Evolutionary conservation across 2,797 vertebrate genomes (phyloP).

Genomic region (Cuculus canorus): DNA sequence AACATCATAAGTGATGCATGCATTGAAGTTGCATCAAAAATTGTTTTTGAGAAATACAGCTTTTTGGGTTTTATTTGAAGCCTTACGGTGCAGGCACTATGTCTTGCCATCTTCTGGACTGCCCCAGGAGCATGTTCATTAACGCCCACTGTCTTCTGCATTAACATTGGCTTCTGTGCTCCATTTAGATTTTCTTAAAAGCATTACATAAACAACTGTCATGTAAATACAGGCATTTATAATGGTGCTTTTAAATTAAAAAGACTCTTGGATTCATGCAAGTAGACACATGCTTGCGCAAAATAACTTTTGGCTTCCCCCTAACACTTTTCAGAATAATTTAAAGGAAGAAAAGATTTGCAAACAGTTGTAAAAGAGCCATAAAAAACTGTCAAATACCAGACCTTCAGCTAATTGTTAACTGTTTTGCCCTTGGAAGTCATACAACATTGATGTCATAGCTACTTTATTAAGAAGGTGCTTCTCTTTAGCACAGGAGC

Average conservation of each 20-base stretch:
- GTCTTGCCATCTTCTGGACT: not conserved
- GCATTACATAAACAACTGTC: conserved; percentile 63
- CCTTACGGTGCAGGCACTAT: not conserved
- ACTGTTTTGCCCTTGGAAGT: conserved; percentile 61
- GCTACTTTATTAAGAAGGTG: conserved; percentile 61
- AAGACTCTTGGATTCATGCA: conserved; percentile 50
- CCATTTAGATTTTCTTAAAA: conserved; percentile 50
- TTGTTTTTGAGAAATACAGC: not conserved
- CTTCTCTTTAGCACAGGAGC: not conserved
- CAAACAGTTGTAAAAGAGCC: conserved; percentile 69
- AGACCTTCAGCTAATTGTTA: conserved; percentile 68
- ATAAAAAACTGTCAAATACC: conserved; percentile 72
- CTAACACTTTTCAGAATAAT: conserved; percentile 56
- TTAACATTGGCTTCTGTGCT: conserved; percentile 55
- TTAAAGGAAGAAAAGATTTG: conserved; percentile 70
- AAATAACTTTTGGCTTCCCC: conserved; percentile 66
- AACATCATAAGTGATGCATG: not conserved
- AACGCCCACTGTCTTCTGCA: conserved; percentile 44
- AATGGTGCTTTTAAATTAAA: conserved; percentile 66
- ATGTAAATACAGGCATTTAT: conserved; percentile 61
- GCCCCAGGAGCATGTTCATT: conserved; percentile 6
- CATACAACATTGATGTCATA: conserved; percentile 61
- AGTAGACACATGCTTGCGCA: conserved; percentile 59
- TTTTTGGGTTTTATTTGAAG: not conserved
- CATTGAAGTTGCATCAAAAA: not conserved